These are phyloP conservation scores for Suillia variegata DNA, from an alignment of 2,888 invertebrate species.

Conservation along the genomic window DNA sequence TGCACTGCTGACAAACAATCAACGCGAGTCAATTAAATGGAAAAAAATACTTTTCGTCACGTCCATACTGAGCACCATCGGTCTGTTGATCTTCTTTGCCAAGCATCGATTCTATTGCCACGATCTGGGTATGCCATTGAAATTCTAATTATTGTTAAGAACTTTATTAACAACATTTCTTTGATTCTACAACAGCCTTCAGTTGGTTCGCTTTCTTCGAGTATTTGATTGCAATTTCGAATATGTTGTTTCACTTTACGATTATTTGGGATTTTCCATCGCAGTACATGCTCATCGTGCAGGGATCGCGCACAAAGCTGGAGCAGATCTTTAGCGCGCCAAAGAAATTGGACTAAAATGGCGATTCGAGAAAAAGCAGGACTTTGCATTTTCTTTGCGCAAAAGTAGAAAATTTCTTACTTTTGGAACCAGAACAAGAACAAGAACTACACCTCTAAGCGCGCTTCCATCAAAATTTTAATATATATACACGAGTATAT, in stretches of 20 bases:
- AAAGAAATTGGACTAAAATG: conserved; percentile 13
- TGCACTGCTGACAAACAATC: conserved; percentile 55
- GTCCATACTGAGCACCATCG: conserved; percentile 79
- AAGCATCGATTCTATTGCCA: conserved; percentile 88
- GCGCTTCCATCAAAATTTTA: conserved; percentile 6
- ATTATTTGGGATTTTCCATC: conserved; percentile 85
- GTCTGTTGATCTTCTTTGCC: conserved; percentile 85
- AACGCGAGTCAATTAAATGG: conserved; percentile 65
- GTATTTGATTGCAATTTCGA: conserved; percentile 87
- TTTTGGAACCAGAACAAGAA: no score
- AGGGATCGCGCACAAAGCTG: conserved; percentile 63
- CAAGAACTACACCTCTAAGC: not conserved
- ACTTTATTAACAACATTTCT: not conserved
- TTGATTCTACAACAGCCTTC: conserved; percentile 73
- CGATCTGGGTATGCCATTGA: conserved; percentile 87
- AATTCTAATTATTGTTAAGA: conserved; percentile 26
- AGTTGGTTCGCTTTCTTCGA: conserved; percentile 94
- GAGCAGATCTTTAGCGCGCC: conserved; percentile 40
- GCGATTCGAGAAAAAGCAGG: no score
- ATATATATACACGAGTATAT: conserved; percentile 3
- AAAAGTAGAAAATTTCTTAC: no score
- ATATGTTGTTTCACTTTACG: conserved; percentile 91
- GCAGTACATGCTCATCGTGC: conserved; percentile 77
- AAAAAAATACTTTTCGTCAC: conserved; percentile 79
- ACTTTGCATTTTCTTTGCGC: no score